These are phyloP conservation scores for Ophioninae sp. DNA, from an alignment of 2,888 invertebrate species.

Conservation along the genomic window DNA sequence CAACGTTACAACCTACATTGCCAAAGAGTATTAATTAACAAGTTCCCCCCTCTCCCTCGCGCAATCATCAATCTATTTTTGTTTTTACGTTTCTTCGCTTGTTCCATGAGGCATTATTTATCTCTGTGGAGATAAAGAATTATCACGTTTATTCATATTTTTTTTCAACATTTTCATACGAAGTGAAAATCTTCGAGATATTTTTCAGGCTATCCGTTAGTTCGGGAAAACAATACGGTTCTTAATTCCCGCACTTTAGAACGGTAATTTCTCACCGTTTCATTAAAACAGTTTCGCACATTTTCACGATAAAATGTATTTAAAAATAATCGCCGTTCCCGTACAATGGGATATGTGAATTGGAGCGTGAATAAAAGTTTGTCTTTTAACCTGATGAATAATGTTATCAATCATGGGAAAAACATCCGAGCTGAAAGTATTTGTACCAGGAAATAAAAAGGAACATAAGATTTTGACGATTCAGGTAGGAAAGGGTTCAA, in stretches of 20 bases:
- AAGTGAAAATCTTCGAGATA: neutral
- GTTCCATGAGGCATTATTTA: no score
- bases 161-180: neutral
- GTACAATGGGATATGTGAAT: neutral
- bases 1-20: constrained; percentile 44
- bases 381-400: neutral
- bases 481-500: no score
- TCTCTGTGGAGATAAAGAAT: neutral
- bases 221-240: no score
- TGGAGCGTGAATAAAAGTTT: neutral
- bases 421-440: neutral
- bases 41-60: constrained; percentile 10
- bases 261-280: no score
- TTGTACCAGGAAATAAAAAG: neutral
- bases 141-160: neutral
- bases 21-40: constrained; percentile 38
- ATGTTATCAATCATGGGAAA: neutral
- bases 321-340: neutral
- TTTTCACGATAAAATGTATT: neutral
- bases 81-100: no score
- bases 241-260: no score
- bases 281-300: no score
- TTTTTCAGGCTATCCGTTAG: neutral
- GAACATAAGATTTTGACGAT: no score
- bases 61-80: neutral